Evolutionary conservation across 1,140 invertebrate genomes (phyloP), one percentile per base, ranked within the genome.

Genomic region (Listronotus bonariensis): DNA sequence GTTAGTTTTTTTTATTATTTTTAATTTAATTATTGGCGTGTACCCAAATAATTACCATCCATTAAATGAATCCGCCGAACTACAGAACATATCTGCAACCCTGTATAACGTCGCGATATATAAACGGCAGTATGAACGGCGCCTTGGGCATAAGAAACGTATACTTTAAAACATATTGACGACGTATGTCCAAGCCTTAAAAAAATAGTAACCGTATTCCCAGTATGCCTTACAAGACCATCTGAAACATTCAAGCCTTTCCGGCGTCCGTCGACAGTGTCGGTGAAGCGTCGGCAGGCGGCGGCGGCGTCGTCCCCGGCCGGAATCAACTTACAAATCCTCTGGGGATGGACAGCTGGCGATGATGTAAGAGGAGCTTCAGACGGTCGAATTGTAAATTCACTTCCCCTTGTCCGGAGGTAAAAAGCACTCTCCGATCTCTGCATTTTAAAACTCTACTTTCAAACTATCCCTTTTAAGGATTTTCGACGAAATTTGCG

Each of bases 371-470:
- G 68, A 74, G 70, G 71, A 74, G 70, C 56, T 69, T 67, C 70
- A 68, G 65, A 68, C 68, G 68, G 65, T 57, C 72, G 69, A 73
- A 76, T 77, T 77, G 72, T 72, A 77, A 77, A 77, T 77, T 77
- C 75, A 75, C 72, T 77, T 77, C 75, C 71, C 75, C 20, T 76
- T 77, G 75, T 77, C 72, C 74, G 67, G 68, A 67, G 68, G 74
- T 72, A 73, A 77, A 77, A 77, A 76, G 75, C 75, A 72, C 71
- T 72, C 64, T 72, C 64, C 66, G 68, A 61, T 52, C 52, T 68
- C 63, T 71, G 71, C 67, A 73, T 73, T 73, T 73, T 67, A 73
- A 72, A 73, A 71, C 68, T 68, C 59, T 52, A 69, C 58, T 69
- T 66, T 66, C 63, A 46, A 62, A 66, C 58, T 65, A 56, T 64